Percentiles rank a stretch among this genome's conserved stretches.
Evolutionary conservation across 2,113 vertebrate genomes (phyloP).

Genomic region (Cyphomyrus plagiostoma): DNA sequence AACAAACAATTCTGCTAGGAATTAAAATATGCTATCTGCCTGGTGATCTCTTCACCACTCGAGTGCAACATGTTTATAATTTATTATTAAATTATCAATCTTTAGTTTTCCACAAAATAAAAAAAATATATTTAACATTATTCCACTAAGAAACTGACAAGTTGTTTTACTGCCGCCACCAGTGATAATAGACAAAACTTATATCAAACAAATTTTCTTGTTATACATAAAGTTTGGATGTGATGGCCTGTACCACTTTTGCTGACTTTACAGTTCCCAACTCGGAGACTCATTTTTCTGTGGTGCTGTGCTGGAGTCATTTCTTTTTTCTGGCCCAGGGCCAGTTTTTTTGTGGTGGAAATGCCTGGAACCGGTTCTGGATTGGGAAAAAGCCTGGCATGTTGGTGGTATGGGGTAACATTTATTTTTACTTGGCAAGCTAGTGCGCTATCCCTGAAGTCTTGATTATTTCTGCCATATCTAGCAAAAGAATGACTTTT

Average conservation of each 20-base stretch:
- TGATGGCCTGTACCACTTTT: neutral
- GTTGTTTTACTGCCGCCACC: neutral
- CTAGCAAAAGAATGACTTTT: neutral
- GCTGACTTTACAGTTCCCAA: neutral
- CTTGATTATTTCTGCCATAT: neutral
- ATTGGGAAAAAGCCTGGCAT: neutral
- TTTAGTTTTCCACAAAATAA: neutral
- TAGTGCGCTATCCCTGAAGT: neutral
- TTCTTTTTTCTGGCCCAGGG: neutral
- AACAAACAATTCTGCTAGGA: neutral
- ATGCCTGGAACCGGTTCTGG: neutral
- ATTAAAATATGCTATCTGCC: neutral
- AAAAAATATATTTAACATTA: neutral
- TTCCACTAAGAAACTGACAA: neutral
- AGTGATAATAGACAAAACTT: neutral
- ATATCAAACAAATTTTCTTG: neutral
- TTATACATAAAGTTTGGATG: neutral
- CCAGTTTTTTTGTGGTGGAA: neutral
- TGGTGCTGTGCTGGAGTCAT: neutral
- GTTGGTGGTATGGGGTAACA: neutral
- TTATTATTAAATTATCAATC: neutral
- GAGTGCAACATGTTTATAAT: neutral
- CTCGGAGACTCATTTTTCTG: neutral
- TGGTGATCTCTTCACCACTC: neutral
- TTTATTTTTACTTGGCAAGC: neutral